These are phyloP conservation scores for Lepidonotus clava DNA, from an alignment of 2,888 invertebrate species.

Conservation along the genomic window DNA sequence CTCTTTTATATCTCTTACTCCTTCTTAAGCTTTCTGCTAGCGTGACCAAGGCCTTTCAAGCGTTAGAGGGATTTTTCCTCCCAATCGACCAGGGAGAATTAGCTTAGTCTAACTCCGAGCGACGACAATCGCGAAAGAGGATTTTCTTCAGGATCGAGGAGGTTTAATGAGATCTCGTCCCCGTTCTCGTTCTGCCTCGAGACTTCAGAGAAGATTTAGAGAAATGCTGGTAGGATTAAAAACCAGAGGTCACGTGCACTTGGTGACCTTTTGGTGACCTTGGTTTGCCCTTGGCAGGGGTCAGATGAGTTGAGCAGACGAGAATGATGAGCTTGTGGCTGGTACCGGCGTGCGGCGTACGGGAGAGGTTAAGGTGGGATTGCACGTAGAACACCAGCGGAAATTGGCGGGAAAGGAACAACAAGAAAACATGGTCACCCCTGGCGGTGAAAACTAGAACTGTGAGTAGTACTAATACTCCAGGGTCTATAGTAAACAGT, in stretches of 20 bases:
- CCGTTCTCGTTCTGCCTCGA: neutral
- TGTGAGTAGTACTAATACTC: too few relatives aligned
- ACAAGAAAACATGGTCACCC: too few relatives aligned
- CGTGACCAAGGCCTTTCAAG: neutral
- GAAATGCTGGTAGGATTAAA: too few relatives aligned
- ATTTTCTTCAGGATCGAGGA: neutral
- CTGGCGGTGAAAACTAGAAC: too few relatives aligned
- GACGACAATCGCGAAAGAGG: neutral
- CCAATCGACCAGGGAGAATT: neutral
- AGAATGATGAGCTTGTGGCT: too few relatives aligned
- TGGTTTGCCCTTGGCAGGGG: neutral
- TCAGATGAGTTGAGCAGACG: conserved; percentile 2
- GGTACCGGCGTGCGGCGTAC: too few relatives aligned
- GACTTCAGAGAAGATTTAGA: too few relatives aligned
- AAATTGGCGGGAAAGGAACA: too few relatives aligned
- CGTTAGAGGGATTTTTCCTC: neutral
- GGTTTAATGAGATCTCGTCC: neutral
- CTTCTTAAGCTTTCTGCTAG: conserved; percentile 9
- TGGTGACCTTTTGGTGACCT: conserved; percentile 12
- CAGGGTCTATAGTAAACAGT: too few relatives aligned
- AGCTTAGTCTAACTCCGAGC: neutral
- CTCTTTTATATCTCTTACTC: neutral
- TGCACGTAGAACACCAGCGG: too few relatives aligned
- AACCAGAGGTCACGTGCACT: conserved; percentile 22
- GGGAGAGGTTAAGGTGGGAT: too few relatives aligned